A percentile compares a stretch with the other conserved stretches of the same genome.
Conservation (phyloP, 1,140 invertebrate species). For the Varroa destructor region DNA sequence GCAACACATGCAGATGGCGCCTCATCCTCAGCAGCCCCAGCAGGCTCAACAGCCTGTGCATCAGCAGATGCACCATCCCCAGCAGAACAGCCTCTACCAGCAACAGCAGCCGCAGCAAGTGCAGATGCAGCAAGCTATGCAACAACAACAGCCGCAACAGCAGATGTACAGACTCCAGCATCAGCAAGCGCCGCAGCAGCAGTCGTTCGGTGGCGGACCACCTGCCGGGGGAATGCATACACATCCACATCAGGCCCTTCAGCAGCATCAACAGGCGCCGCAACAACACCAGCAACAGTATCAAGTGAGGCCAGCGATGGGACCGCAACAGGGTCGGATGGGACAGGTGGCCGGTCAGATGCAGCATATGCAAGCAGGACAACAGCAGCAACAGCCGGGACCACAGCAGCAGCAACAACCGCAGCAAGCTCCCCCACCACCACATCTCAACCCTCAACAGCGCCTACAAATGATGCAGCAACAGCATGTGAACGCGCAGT, state of each 20-base stretch:
- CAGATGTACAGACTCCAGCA: slow-evolving; percentile 28
- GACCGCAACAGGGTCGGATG: not conserved
- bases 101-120: slow-evolving; percentile 21
- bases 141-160: not conserved
- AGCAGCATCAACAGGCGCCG: slow-evolving; percentile 7
- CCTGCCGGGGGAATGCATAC: slow-evolving; percentile 7
- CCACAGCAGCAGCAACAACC: no score
- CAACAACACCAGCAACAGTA: not conserved
- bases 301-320: not conserved
- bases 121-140: slow-evolving; percentile 27
- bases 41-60: slow-evolving; percentile 2
- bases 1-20: no score
- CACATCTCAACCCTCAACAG: no score
- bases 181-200: slow-evolving; percentile 22
- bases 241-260: not conserved
- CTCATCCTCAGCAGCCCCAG: slow-evolving; percentile 6
- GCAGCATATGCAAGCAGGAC: no score
- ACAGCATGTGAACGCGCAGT: no score
- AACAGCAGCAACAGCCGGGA: no score
- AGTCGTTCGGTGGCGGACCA: not conserved
- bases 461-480: no score
- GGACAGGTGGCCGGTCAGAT: not conserved
- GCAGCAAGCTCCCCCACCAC: no score
- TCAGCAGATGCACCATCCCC: not conserved
- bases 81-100: slow-evolving; percentile 26